phyloP scores from a whole-genome alignment of 2,888 invertebrate genomes.

The Caenorhabditis drosophilae region DNA sequence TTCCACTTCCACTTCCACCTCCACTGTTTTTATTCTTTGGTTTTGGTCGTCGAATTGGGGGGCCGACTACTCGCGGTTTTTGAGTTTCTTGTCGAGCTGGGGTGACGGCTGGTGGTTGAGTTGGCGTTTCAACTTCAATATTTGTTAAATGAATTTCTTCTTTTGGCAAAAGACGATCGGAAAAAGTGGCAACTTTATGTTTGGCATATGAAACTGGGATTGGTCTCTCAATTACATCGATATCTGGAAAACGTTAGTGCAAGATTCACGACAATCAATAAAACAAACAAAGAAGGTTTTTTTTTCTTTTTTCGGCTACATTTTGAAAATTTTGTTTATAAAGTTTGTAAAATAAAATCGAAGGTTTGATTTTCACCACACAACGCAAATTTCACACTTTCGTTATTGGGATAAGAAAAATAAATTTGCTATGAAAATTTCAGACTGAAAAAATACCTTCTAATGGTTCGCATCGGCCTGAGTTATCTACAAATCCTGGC shows the following conservation, averaged over 20 bases:
- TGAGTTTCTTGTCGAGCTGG: slow-evolving; percentile 38
- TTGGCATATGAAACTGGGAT: slow-evolving; percentile 52
- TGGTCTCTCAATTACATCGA: slow-evolving; percentile 48
- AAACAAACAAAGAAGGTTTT: slow-evolving; percentile 16
- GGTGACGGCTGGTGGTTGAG: slow-evolving; percentile 9
- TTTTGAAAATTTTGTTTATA: neutral
- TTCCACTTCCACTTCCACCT: slow-evolving; percentile 25
- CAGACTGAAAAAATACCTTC: no score
- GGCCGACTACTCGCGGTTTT: slow-evolving; percentile 59
- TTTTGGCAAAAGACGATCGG: slow-evolving; percentile 33
- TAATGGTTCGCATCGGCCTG: slow-evolving; percentile 53
- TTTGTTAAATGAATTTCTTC: slow-evolving; percentile 33
- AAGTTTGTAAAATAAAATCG: slow-evolving; percentile 11
- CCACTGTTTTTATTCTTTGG: slow-evolving; percentile 43
- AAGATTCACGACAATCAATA: no score
- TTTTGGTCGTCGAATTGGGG: slow-evolving; percentile 61
- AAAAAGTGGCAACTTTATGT: slow-evolving; percentile 41
- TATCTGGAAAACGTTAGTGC: slow-evolving; percentile 49
- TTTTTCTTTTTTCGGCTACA: slow-evolving; percentile 10
- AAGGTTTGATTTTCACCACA: no score
- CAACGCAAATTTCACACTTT: no score
- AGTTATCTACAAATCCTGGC: slow-evolving; percentile 57
- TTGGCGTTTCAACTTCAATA: slow-evolving; percentile 15
- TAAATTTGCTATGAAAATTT: no score
- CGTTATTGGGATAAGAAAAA: no score